These are phyloP conservation scores for Odontothrips loti DNA, from an alignment of 2,888 invertebrate species.

Conservation along the genomic window DNA sequence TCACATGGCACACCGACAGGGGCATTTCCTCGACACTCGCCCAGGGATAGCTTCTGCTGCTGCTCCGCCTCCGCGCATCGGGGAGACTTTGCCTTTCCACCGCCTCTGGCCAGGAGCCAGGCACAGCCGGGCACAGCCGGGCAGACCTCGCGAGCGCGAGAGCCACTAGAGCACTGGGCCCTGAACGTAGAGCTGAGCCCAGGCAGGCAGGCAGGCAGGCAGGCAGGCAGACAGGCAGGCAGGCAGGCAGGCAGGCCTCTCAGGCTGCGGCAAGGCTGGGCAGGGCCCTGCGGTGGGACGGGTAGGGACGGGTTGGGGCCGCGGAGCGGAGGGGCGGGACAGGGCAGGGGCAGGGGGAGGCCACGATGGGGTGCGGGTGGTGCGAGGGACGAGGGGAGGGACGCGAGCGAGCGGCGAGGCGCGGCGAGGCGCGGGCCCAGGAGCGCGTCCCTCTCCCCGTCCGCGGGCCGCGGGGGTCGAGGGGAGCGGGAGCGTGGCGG, in stretches of 20 bases:
- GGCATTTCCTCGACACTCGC: slow-evolving; percentile 42
- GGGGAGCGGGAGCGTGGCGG: neutral
- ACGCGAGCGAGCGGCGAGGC: neutral
- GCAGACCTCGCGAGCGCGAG: slow-evolving; percentile 31
- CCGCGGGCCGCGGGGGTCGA: neutral
- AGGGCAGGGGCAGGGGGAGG: slow-evolving; percentile 29
- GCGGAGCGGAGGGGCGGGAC: slow-evolving; percentile 33
- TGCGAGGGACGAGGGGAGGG: neutral
- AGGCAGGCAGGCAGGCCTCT: slow-evolving; percentile 24
- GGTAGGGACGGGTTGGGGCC: neutral
- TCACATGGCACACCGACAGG: slow-evolving; percentile 44
- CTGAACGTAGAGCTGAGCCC: neutral
- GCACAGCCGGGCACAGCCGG: slow-evolving; percentile 12
- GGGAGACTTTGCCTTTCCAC: slow-evolving; percentile 36
- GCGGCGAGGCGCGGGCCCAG: slow-evolving; percentile 38
- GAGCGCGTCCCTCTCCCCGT: slow-evolving; percentile 30
- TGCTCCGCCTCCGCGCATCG: slow-evolving; percentile 43
- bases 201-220: slow-evolving; percentile 31
- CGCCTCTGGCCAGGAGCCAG: slow-evolving; percentile 40
- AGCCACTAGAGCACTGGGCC: slow-evolving; percentile 30
- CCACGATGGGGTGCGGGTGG: neutral
- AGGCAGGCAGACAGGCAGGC: neutral
- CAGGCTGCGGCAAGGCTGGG: slow-evolving; percentile 32
- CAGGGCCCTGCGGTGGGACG: slow-evolving; percentile 31
- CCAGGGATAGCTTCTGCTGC: slow-evolving; percentile 36